Percentiles rank a stretch among this genome's conserved stretches.
Evolutionary conservation across 1,140 invertebrate genomes (phyloP).

Genomic region (Cotesia typhae): DNA sequence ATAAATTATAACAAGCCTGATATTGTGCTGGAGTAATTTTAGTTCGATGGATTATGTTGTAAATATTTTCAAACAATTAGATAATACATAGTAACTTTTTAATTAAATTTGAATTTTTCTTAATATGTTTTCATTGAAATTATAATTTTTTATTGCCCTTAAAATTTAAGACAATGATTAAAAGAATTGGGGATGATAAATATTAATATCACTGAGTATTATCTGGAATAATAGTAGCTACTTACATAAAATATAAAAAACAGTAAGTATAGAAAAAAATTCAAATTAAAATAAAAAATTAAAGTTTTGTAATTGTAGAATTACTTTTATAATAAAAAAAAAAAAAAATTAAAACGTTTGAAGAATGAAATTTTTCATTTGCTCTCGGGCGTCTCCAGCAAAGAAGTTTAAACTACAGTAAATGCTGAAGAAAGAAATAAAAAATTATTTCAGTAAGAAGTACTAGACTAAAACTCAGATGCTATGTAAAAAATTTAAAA

Average conservation of each 20-base stretch:
- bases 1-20: too few relatives aligned
- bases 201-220: too few relatives aligned
- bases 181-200: too few relatives aligned
- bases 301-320: not conserved
- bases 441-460: conserved; percentile 5
- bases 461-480: not conserved
- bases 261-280: too few relatives aligned
- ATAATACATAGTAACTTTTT: too few relatives aligned
- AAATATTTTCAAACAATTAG: too few relatives aligned
- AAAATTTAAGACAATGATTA: too few relatives aligned
- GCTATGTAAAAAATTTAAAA: not conserved
- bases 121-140: too few relatives aligned
- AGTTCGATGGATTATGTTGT: not conserved
- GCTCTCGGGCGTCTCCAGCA: not conserved
- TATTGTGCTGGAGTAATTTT: not conserved
- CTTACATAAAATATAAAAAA: too few relatives aligned
- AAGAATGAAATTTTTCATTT: conserved; percentile 5
- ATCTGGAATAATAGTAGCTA: too few relatives aligned
- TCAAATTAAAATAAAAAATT: not conserved
- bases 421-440: conserved; percentile 1
- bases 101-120: too few relatives aligned
- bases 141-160: too few relatives aligned
- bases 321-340: not conserved
- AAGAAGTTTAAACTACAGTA: conserved; percentile 11
- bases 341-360: not conserved